phyloP scores from a whole-genome alignment of 2,888 invertebrate genomes.

The Tachina grossa region DNA sequence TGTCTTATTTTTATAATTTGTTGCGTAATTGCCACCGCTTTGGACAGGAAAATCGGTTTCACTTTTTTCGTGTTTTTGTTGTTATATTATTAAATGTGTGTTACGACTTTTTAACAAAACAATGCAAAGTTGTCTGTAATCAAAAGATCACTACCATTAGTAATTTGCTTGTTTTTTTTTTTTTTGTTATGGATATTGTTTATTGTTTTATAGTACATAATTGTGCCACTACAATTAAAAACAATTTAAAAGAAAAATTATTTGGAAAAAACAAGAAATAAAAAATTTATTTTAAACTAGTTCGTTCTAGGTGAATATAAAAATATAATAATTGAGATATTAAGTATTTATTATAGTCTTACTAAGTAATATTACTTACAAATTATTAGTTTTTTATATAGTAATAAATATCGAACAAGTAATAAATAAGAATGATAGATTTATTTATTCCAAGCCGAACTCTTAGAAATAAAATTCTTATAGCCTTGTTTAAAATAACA shows the following conservation, averaged over 20 bases:
- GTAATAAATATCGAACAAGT: background rate
- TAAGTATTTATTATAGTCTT: constrained; percentile 9
- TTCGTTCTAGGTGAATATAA: constrained; percentile 40
- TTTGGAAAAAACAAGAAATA: background rate
- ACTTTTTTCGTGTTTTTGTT: constrained; percentile 36
- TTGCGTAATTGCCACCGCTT: constrained; percentile 36
- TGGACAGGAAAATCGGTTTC: constrained; percentile 60
- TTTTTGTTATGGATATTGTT: constrained; percentile 19
- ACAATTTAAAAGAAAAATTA: constrained; percentile 46
- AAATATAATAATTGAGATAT: constrained; percentile 48
- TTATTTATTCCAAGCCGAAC: too few species aligned
- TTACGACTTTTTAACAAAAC: constrained; percentile 24
- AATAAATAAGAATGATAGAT: constrained; percentile 1
- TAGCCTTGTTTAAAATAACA: too few species aligned
- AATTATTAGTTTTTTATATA: background rate
- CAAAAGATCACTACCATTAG: constrained; percentile 54
- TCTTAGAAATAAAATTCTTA: too few species aligned
- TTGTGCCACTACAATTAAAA: constrained; percentile 60
- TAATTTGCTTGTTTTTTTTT: background rate
- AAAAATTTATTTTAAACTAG: constrained; percentile 38
- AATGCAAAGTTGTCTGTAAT: constrained; percentile 21
- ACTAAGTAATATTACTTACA: background rate
- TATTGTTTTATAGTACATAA: constrained; percentile 58
- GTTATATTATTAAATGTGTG: constrained; percentile 11
- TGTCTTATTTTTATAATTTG: constrained; percentile 2